Evolutionary conservation across 1,140 invertebrate species (phyloP).

Genomic region (Euschistus heros): DNA sequence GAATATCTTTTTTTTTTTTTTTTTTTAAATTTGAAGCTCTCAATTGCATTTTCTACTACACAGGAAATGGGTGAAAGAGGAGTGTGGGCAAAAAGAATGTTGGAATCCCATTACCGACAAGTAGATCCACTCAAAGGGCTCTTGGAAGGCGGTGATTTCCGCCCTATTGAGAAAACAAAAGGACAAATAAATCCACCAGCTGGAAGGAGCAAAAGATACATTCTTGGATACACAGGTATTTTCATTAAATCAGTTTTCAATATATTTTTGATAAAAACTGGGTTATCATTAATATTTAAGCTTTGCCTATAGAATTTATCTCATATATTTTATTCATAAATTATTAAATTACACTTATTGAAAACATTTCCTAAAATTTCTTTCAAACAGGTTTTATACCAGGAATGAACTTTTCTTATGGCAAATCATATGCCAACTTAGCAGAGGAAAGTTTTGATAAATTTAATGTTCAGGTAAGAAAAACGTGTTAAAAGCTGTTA

Average conservation of each 20-base stretch:
- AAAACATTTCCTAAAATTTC: too few species aligned
- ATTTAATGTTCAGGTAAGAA: constrained; percentile 36
- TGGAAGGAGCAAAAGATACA: constrained; percentile 44
- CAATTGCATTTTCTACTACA: constrained; percentile 12
- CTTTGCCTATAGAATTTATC: too few species aligned
- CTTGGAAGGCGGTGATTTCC: constrained; percentile 19
- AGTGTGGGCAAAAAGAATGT: constrained; percentile 34
- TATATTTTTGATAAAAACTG: neutral
- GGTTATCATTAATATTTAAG: too few species aligned
- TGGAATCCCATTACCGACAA: constrained; percentile 27
- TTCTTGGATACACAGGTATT: constrained; percentile 54
- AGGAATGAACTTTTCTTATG: constrained; percentile 48
- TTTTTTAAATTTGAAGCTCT: too few species aligned
- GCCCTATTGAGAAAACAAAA: constrained; percentile 24
- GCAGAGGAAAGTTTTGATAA: constrained; percentile 57
- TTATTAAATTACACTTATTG: too few species aligned
- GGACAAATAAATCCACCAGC: constrained; percentile 32
- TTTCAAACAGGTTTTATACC: constrained; percentile 44
- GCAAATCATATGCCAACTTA: constrained; percentile 53
- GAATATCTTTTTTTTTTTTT: too few species aligned
- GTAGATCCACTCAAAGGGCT: constrained; percentile 29
- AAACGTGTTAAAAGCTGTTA: neutral
- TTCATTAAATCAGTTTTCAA: neutral
- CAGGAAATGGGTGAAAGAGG: constrained; percentile 41
- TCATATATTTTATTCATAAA: too few species aligned